A percentile compares a stretch with the other conserved stretches of the same genome.
Evolutionary conservation across 2,888 invertebrate species (phyloP).

Genomic region (Caenorhabditis sinica): DNA sequence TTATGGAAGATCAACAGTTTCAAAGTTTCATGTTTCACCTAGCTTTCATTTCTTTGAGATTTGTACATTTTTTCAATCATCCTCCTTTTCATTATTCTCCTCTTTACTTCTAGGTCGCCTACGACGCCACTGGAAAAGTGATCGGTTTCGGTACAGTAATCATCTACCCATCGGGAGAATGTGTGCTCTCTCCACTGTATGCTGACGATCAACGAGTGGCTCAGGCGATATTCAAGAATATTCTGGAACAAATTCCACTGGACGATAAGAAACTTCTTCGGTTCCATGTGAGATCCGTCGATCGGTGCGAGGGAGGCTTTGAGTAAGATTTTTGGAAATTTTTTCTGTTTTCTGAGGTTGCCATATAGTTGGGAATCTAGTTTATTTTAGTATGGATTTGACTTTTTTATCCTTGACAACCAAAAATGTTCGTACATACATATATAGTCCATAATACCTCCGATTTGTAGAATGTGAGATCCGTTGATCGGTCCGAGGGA

Average conservation of each 20-base stretch:
- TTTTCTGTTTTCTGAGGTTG: no score
- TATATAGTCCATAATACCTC: no score
- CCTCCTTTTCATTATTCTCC: background rate
- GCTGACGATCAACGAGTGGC: constrained; percentile 37
- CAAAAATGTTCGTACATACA: no score
- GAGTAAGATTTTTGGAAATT: constrained; percentile 42
- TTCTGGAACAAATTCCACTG: constrained; percentile 43
- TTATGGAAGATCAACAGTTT: no score
- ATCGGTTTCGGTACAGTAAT: constrained; percentile 45
- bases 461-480: no score
- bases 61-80: no score
- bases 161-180: constrained; percentile 61
- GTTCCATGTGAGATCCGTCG: constrained; percentile 52
- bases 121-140: constrained; percentile 47
- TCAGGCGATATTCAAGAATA: constrained; percentile 55
- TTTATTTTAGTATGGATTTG: no score
- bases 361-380: no score
- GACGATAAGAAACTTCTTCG: constrained; percentile 44
- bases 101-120: constrained; percentile 32
- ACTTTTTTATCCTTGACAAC: no score
- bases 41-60: no score
- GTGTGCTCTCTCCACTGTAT: constrained; percentile 49
- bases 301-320: constrained; percentile 8
- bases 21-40: no score
- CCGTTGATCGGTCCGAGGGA: no score